phyloP scores from a whole-genome alignment of 2,797 vertebrate genomes.

The Molossus molossus region DNA sequence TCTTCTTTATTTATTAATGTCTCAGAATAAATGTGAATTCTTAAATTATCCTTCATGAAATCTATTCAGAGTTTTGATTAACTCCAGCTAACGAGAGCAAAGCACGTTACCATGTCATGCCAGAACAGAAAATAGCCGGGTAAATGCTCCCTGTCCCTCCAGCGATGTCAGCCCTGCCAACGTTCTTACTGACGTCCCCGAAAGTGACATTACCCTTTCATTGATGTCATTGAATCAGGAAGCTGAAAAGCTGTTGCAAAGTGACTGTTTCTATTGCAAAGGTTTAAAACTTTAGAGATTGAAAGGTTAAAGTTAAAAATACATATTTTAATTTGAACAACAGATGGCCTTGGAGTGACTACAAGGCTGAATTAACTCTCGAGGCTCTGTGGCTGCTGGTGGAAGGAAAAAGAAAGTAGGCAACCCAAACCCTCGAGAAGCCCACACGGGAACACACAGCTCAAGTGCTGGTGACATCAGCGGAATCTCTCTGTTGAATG shows the following conservation, averaged over 20 bases:
- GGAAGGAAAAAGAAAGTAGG: slow-evolving; percentile 82
- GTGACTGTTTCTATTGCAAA: slow-evolving; percentile 86
- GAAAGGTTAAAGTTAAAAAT: slow-evolving; percentile 89
- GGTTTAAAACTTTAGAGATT: slow-evolving; percentile 88
- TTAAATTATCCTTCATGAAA: slow-evolving; percentile 78
- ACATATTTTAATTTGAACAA: slow-evolving; percentile 88
- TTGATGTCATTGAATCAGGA: slow-evolving; percentile 87
- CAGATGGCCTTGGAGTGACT: slow-evolving; percentile 88
- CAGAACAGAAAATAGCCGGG: slow-evolving; percentile 82
- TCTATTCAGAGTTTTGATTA: slow-evolving; percentile 77
- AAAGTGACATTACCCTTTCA: slow-evolving; percentile 84
- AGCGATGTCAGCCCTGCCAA: slow-evolving; percentile 72
- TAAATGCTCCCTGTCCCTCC: slow-evolving; percentile 69
- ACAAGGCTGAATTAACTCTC: slow-evolving; percentile 87
- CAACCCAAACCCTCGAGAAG: slow-evolving; percentile 84
- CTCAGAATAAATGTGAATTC: slow-evolving; percentile 75
- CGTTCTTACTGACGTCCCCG: slow-evolving; percentile 81
- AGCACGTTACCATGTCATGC: slow-evolving; percentile 73
- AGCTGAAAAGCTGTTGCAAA: slow-evolving; percentile 85
- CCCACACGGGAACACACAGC: slow-evolving; percentile 83
- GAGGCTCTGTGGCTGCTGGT: slow-evolving; percentile 83
- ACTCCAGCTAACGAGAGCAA: slow-evolving; percentile 56
- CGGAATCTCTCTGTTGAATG: slow-evolving; percentile 85
- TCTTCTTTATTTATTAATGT: slow-evolving; percentile 79
- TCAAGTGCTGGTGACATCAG: slow-evolving; percentile 85